These are phyloP conservation scores for Sialia sialis DNA, from an alignment of 2,113 vertebrate species.

Conservation along the genomic window DNA sequence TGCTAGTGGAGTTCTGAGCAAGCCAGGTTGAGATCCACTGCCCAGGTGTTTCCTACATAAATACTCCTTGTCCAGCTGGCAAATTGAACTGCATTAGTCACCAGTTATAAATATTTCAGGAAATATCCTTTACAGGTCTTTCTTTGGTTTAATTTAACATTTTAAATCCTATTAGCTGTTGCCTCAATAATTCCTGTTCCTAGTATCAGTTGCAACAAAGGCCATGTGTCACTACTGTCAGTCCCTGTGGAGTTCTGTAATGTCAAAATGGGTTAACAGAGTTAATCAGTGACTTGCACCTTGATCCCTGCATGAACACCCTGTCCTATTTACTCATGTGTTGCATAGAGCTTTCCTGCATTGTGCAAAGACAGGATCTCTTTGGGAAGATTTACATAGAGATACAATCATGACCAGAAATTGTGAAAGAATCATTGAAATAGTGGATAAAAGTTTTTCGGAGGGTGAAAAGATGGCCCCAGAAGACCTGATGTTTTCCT, in stretches of 20 bases:
- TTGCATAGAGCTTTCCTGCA: neutral
- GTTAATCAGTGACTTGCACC: neutral
- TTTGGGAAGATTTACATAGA: neutral
- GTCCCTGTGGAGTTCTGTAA: neutral
- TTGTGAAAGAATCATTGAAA: neutral
- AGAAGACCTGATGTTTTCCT: slow-evolving; percentile 3
- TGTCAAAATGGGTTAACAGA: neutral
- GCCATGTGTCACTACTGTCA: neutral
- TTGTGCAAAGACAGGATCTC: neutral
- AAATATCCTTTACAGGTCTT: neutral
- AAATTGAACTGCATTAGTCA: neutral
- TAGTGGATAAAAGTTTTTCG: neutral
- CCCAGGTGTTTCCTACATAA: neutral
- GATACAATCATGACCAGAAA: neutral
- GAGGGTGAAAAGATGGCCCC: neutral
- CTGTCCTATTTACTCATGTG: accelerated
- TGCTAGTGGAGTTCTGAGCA: neutral
- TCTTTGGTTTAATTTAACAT: neutral
- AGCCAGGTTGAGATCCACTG: neutral
- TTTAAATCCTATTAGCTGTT: neutral
- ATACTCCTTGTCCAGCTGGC: neutral
- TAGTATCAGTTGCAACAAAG: neutral
- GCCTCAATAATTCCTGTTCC: neutral
- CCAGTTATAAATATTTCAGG: neutral
- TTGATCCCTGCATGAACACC: neutral